Evolutionary conservation across 37 sponge, comb jelly and placozoan species (phyloP), one percentile per base, ranked within the genome.

Genomic region (Agelas oroides): DNA sequence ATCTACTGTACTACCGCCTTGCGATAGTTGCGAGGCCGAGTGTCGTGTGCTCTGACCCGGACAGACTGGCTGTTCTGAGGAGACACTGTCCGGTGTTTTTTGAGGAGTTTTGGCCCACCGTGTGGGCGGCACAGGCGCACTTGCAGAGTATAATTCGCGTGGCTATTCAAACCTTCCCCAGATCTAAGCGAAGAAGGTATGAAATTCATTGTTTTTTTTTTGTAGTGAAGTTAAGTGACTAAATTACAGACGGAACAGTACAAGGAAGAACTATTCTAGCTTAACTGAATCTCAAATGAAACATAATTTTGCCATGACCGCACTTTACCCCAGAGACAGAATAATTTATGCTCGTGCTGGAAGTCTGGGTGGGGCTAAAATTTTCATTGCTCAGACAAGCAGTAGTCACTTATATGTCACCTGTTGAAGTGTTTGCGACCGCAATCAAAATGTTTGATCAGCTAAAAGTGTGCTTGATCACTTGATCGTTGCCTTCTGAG

Each of bases 71-170:
- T 15, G 58, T 36, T 40, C 74, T 91, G 25, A 23, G 32, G 31
- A 25, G 60, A 25, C 70, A 82, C 73, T 91, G 92, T 56, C 87
- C 92, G 20, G 75, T 67, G 23, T 59, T 91, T 32, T 79, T 73
- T 17, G 40, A 82, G 66, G 18, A 27, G 34, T 92, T 77, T 58
- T 79, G 76, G 73, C 93, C 90, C 11, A 76, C 85, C 12, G 3
- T 80, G 8, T 92, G 93, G 93, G 93, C 93, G 2, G 76, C 81
- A 1, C 85, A 85, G 37, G 76, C 80, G 2, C 86, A 91, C 75
- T 56, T 87, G 73, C 92, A 91, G 71, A 87, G 83, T 17, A 53
- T 91, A 34, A 16, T 87, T 1, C 68, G 92, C 65, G 73, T 71
- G 6, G 54, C 59, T 16, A 30, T 81, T 18, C 92, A 91, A 61